Percentiles rank a stretch among this genome's conserved stretches.
phyloP scores from a whole-genome alignment of 2,113 vertebrate genomes.

The Oreotragus oreotragus region DNA sequence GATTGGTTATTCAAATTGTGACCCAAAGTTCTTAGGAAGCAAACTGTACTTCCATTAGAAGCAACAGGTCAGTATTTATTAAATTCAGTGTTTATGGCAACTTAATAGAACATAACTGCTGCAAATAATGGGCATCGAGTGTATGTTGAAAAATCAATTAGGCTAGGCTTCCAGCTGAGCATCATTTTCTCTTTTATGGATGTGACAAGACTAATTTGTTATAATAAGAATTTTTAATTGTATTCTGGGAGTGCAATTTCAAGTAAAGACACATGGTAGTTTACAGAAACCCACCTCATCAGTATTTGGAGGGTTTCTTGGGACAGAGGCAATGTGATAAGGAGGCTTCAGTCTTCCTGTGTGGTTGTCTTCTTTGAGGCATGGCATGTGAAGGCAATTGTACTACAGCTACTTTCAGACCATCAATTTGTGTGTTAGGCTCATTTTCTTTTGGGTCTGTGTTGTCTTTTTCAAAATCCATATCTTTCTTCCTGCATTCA shows the following conservation, averaged over 20 bases:
- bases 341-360: not conserved
- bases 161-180: not conserved
- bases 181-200: constrained; percentile 12
- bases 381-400: not conserved
- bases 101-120: not conserved
- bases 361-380: not conserved
- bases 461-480: not conserved
- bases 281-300: not conserved
- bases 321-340: not conserved
- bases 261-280: not conserved
- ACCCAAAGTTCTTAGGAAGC: not conserved
- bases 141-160: not conserved
- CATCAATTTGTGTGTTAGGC: not conserved
- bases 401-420: not conserved
- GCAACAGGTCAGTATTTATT: not conserved
- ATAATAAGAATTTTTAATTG: not conserved
- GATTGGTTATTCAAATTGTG: not conserved
- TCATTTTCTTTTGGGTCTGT: not conserved
- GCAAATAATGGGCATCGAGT: not conserved
- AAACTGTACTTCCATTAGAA: not conserved
- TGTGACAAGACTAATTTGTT: not conserved
- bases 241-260: not conserved
- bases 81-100: not conserved
- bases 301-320: not conserved
- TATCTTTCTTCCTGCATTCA: not conserved